Evolutionary conservation across 2,797 vertebrate species (phyloP), one percentile per base, ranked within the genome.

Genomic region (Neoniphon sammara): DNA sequence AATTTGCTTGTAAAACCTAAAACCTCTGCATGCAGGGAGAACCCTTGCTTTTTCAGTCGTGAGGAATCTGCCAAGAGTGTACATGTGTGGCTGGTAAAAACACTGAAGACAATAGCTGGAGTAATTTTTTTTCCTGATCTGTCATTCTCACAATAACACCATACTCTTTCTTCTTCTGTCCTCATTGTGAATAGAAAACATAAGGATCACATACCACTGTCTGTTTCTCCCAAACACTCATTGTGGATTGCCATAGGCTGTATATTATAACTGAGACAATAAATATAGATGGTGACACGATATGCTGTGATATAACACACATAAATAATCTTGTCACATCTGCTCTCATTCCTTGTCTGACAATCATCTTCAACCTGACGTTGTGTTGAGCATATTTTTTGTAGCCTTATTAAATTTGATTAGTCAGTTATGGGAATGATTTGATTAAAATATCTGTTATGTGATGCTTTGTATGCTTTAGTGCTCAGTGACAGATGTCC

Each of bases 261-360:
- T 63, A 55, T 25, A 42, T 77, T 83, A 70, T 60, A 70, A 53
- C 57, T 0, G 62, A 81, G 70, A 78, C 58, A 75, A 64, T 83
- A 77, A 81, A 82, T 55, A 64, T 56, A 77, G 44, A 70, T 52
- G 23, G 66, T 67, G 82, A 84, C 55, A 75, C 39, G 68, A 52
- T 72, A 71, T 36, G 68, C 62, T 73, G 62, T 44, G 18, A 30
- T 39, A 52, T 2, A 70, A 70, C 36, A 46, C n/a, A 67, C 68
- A 82, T 75, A 65, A 81, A 75, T 85, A 78, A 80, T 2, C 5
- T 14, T 68, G 67, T 82, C 66, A 64, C 44, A 53, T 27, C 49
- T 54, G 61, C 64, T 30, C 42, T 46, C 36, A 36, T 66, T 83
- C 50, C 30, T 53, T 23, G 36, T 39, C 56, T 60, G 42, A 61